A percentile compares a stretch with the other conserved stretches of the same genome.
Conservation (phyloP, 2,113 vertebrate species). For the Gracilinanus agilis region DNA sequence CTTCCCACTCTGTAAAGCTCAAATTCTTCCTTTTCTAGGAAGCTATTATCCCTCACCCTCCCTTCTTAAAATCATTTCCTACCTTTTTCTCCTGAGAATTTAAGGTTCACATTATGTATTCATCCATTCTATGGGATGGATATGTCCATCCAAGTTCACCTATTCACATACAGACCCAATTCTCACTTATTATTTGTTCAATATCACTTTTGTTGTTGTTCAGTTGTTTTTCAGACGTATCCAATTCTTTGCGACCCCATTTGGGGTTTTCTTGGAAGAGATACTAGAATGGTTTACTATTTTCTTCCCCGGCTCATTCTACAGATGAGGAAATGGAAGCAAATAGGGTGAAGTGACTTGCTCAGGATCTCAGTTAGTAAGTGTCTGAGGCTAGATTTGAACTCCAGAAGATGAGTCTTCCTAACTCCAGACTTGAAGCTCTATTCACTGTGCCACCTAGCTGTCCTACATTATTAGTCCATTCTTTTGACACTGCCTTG, state of each 20-base stretch:
- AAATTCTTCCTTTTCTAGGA: constrained; percentile 27
- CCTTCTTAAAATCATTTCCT: not conserved
- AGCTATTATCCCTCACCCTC: constrained; percentile 4
- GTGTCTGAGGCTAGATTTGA: not conserved
- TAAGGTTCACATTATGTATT: not conserved
- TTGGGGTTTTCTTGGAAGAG: not conserved
- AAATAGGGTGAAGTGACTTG: not conserved
- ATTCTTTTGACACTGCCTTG: not conserved
- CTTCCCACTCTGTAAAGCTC: not conserved
- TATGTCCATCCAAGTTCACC: not conserved
- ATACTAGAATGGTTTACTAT: not conserved
- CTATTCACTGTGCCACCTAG: not conserved
- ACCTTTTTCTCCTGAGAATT: not conserved
- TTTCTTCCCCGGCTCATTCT: not conserved
- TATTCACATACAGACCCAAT: not conserved
- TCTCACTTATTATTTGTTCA: not conserved
- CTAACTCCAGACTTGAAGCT: not conserved
- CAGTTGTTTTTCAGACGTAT: not conserved
- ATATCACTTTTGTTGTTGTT: not conserved
- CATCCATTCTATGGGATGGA: not conserved
- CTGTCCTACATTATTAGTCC: not conserved
- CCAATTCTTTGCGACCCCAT: not conserved
- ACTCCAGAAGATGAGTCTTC: not conserved
- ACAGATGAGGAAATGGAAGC: not conserved
- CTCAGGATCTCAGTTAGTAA: not conserved